Evolutionary conservation across 2,113 vertebrate species (phyloP).

Genomic region (Lepidothrix coronata): DNA sequence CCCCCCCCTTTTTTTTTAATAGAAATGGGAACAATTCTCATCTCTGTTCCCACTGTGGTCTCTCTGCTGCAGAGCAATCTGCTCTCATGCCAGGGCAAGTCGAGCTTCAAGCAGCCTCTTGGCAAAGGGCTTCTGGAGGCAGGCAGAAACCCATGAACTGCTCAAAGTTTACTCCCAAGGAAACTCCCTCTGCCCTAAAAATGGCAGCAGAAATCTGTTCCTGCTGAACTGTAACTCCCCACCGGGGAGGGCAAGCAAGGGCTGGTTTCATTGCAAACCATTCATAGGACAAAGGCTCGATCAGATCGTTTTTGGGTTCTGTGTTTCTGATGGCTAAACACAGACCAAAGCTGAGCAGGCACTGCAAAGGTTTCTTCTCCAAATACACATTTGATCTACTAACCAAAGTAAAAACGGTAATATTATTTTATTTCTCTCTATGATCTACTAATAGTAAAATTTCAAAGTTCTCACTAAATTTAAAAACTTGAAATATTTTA

Average conservation of each 20-base stretch:
- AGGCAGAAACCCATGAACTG: background rate
- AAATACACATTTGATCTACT: background rate
- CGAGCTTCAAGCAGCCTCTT: background rate
- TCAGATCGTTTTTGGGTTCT: background rate
- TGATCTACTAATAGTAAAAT: background rate
- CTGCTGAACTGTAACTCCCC: background rate
- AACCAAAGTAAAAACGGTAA: background rate
- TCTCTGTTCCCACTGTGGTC: background rate
- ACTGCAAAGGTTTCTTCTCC: background rate
- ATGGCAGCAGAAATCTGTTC: background rate
- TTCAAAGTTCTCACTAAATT: accelerated
- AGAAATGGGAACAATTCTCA: background rate
- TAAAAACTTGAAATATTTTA: background rate
- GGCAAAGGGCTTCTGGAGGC: background rate
- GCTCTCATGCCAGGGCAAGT: background rate
- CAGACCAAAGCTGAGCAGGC: background rate
- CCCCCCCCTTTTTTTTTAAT: accelerated
- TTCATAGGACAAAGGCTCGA: background rate
- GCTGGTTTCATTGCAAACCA: background rate
- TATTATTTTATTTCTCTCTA: background rate
- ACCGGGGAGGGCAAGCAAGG: accelerated
- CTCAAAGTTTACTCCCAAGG: background rate
- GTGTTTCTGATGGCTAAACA: background rate
- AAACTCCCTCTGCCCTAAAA: background rate
- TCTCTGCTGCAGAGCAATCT: background rate